A percentile compares a stretch with the other conserved stretches of the same genome.
phyloP scores from a whole-genome alignment of 2,888 invertebrate species.

The Apamea anceps region DNA sequence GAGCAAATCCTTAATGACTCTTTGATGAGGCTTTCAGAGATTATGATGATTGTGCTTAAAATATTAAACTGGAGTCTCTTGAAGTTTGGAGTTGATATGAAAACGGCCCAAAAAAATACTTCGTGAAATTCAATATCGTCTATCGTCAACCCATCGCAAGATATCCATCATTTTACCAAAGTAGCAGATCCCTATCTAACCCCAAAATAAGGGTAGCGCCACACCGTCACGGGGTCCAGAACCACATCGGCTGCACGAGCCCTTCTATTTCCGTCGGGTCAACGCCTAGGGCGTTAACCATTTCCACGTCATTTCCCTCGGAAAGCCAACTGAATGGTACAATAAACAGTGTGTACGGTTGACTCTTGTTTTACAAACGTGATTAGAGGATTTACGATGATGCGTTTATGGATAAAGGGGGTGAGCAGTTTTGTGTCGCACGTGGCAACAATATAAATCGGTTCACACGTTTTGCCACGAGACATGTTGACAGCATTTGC shows the following conservation, averaged over 20 bases:
- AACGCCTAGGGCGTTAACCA: conserved; percentile 85
- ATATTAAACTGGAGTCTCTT: background rate
- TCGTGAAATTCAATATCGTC: conserved; percentile 11
- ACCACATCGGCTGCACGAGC: conserved; percentile 62
- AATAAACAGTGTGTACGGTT: conserved; percentile 58
- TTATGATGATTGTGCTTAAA: background rate
- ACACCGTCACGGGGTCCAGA: conserved; percentile 48
- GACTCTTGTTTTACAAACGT: conserved; percentile 59
- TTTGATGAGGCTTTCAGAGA: conserved; percentile 19
- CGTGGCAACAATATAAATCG: conserved; percentile 23
- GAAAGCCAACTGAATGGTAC: conserved; percentile 74
- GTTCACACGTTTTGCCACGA: conserved; percentile 10
- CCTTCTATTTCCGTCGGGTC: conserved; percentile 85
- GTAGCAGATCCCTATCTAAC: conserved; percentile 11
- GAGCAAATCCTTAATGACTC: conserved; percentile 15
- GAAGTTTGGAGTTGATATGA: background rate
- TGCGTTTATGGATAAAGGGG: conserved; percentile 28
- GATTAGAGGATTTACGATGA: conserved; percentile 50
- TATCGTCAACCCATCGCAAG: conserved; percentile 13
- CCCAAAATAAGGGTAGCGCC: conserved; percentile 54
- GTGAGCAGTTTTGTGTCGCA: conserved; percentile 1
- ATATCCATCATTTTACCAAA: conserved; percentile 29
- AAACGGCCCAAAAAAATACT: background rate
- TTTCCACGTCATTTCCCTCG: conserved; percentile 84
- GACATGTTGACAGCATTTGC: background rate